Conservation (phyloP, 2,888 invertebrate species). For the Bellardia pandia region DNA sequence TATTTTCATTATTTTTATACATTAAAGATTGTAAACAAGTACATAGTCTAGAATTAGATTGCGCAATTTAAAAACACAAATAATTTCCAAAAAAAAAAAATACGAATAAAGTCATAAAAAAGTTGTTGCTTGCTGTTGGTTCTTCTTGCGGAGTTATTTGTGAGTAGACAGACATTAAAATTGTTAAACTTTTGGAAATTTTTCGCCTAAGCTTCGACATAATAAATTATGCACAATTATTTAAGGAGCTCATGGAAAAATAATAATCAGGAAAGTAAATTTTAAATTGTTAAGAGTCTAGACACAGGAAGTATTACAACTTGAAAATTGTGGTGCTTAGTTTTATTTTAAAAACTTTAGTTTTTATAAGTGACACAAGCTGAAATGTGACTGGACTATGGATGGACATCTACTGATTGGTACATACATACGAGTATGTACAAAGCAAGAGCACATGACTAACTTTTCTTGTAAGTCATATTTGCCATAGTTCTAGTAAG, state of each 20-base stretch:
- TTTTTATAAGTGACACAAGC: too few relatives aligned
- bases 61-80: not conserved
- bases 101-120: not conserved
- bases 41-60: constrained; percentile 5
- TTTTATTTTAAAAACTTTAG: too few relatives aligned
- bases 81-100: not conserved
- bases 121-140: not conserved
- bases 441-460: too few relatives aligned
- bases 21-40: not conserved
- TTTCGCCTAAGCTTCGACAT: not conserved
- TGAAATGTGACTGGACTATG: too few relatives aligned
- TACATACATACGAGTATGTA: too few relatives aligned
- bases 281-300: not conserved
- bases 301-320: not conserved
- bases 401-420: too few relatives aligned
- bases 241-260: not conserved
- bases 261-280: not conserved
- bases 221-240: not conserved
- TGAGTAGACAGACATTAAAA: constrained; percentile 1
- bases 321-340: not conserved
- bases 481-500: too few relatives aligned
- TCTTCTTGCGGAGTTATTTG: not conserved
- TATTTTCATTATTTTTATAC: not conserved
- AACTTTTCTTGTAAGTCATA: too few relatives aligned
- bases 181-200: not conserved